These are phyloP conservation scores for Caenorhabditis latens DNA, from an alignment of 1,140 invertebrate species.

Conservation along the genomic window DNA sequence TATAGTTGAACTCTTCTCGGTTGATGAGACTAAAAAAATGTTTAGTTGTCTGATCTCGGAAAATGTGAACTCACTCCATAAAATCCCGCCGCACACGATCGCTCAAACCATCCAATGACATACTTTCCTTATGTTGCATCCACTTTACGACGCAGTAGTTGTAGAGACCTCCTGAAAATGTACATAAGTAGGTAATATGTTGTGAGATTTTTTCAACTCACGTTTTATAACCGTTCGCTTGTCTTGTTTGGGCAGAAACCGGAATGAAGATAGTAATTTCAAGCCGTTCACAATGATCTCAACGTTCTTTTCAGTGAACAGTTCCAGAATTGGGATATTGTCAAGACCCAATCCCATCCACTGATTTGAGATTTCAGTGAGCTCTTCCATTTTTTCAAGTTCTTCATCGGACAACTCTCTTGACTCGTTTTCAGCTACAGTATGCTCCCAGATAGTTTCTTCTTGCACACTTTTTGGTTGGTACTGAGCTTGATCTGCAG, in stretches of 20 bases:
- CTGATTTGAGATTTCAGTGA: slow-evolving; percentile 17
- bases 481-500: not conserved
- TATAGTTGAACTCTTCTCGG: slow-evolving; percentile 37
- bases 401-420: slow-evolving; percentile 23
- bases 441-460: slow-evolving; percentile 44
- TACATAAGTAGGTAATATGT: no score
- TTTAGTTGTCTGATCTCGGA: not conserved
- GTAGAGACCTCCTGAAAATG: not conserved
- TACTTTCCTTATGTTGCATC: slow-evolving; percentile 42
- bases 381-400: slow-evolving; percentile 41
- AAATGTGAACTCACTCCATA: not conserved
- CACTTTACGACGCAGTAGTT: slow-evolving; percentile 39
- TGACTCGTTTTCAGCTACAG: slow-evolving; percentile 37
- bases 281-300: not conserved
- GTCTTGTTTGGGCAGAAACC: slow-evolving; percentile 10
- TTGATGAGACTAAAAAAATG: not conserved
- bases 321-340: not conserved
- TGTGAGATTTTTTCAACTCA: not conserved
- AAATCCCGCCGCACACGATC: not conserved
- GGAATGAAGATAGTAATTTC: slow-evolving; percentile 16
- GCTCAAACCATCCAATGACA: not conserved
- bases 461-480: slow-evolving; percentile 49
- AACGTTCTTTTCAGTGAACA: not conserved
- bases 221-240: not conserved
- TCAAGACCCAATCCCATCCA: slow-evolving; percentile 1